Evolutionary conservation across 2,113 vertebrate species (phyloP).

Genomic region (Rhabdomys dilectus): DNA sequence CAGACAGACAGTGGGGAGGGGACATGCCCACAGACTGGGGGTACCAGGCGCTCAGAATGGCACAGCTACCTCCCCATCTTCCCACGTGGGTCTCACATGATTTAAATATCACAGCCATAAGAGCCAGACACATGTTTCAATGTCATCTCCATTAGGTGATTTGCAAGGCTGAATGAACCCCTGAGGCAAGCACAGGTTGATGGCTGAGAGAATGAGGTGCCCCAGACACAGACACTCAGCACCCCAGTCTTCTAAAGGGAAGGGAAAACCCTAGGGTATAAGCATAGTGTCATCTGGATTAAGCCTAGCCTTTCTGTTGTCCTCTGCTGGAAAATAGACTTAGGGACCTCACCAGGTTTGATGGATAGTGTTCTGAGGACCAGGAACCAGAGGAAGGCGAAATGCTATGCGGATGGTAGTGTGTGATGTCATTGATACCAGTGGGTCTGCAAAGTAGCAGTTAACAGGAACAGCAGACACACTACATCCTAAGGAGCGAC

Average conservation of each 20-base stretch:
- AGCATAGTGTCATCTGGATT: not conserved
- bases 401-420: not conserved
- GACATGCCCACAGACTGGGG: not conserved
- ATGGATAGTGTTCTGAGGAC: not conserved
- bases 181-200: not conserved
- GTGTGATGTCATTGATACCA: not conserved
- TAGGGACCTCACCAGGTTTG: not conserved
- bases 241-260: not conserved
- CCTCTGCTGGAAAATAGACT: not conserved
- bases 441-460: not conserved
- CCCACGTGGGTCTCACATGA: constrained; percentile 11
- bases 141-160: constrained; percentile 72
- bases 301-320: not conserved
- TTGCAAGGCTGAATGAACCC: constrained; percentile 40
- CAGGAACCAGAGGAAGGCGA: not conserved
- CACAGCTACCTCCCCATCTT: not conserved
- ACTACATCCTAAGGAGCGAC: not conserved
- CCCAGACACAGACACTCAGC: not conserved
- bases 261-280: not conserved
- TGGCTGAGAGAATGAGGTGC: constrained; percentile 23
- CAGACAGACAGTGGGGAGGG: constrained; percentile 1
- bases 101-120: constrained; percentile 73
- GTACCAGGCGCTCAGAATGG: not conserved
- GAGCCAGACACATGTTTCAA: constrained; percentile 68
- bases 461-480: not conserved